phyloP scores from a whole-genome alignment of 2,113 vertebrate genomes.

The Redunca redunca region DNA sequence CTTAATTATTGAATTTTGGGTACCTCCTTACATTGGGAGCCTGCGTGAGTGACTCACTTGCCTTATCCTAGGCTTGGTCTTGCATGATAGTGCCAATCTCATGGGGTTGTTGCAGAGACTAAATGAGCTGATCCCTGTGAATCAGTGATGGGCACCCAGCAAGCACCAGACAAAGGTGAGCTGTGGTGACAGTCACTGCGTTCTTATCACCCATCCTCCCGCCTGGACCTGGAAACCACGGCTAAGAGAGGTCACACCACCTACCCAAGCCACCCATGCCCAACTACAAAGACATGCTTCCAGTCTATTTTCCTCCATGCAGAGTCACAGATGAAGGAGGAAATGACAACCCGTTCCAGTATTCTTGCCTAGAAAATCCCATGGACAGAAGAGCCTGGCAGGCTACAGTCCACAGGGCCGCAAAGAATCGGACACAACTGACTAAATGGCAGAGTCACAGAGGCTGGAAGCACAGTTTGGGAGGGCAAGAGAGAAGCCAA shows the following conservation, averaged over 20 bases:
- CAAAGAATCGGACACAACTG: not conserved
- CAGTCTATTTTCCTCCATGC: accelerated
- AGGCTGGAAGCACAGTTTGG: accelerated
- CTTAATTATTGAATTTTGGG: not conserved
- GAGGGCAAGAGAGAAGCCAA: not conserved
- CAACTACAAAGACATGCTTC: not conserved
- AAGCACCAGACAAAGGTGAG: not conserved
- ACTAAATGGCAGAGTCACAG: not conserved
- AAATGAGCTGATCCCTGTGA: accelerated
- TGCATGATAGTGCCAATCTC: accelerated
- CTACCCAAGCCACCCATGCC: not conserved
- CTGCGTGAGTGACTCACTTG: accelerated
- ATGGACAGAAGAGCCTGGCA: not conserved
- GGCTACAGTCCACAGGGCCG: accelerated
- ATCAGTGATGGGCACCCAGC: accelerated
- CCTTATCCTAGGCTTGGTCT: not conserved
- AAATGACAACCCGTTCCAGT: not conserved
- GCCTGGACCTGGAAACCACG: not conserved
- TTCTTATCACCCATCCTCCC: accelerated
- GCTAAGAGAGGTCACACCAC: not conserved
- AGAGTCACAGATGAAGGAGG: not conserved
- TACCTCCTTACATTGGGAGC: not conserved
- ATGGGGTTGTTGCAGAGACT: accelerated
- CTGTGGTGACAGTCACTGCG: accelerated
- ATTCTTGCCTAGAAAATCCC: not conserved